These are phyloP conservation scores for Kobus ellipsiprymnus DNA, from an alignment of 2,113 vertebrate species.

Conservation along the genomic window DNA sequence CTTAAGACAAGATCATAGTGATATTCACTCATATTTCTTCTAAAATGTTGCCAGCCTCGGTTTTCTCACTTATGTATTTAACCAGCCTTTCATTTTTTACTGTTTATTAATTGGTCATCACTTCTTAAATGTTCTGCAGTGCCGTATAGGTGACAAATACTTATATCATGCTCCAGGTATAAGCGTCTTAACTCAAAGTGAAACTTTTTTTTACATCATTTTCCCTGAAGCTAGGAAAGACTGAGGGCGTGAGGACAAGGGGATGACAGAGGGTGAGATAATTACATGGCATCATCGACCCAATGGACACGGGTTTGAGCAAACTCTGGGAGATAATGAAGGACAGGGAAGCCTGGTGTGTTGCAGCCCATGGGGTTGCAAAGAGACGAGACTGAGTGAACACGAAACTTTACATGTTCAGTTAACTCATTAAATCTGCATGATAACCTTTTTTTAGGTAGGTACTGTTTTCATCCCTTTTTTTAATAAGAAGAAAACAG, in stretches of 20 bases:
- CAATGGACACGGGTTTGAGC: neutral
- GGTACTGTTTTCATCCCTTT: neutral
- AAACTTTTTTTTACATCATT: neutral
- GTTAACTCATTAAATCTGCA: neutral
- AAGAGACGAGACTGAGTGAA: neutral
- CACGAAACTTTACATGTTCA: neutral
- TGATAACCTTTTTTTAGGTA: neutral
- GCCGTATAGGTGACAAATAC: neutral
- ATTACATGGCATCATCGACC: neutral
- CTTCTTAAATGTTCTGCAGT: neutral
- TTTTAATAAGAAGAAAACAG: neutral
- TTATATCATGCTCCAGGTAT: neutral
- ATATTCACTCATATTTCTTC: neutral
- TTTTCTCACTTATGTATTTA: neutral
- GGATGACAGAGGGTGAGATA: neutral
- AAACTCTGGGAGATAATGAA: neutral
- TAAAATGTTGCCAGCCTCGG: neutral
- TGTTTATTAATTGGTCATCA: neutral
- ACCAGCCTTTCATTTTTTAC: neutral
- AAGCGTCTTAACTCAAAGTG: neutral
- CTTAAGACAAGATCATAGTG: neutral
- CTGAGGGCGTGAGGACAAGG: neutral
- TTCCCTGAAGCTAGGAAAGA: neutral
- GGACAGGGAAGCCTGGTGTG: neutral
- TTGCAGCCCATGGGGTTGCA: neutral